Evolutionary conservation across 2,113 vertebrate genomes (phyloP).

Genomic region (Pogona vitticeps): DNA sequence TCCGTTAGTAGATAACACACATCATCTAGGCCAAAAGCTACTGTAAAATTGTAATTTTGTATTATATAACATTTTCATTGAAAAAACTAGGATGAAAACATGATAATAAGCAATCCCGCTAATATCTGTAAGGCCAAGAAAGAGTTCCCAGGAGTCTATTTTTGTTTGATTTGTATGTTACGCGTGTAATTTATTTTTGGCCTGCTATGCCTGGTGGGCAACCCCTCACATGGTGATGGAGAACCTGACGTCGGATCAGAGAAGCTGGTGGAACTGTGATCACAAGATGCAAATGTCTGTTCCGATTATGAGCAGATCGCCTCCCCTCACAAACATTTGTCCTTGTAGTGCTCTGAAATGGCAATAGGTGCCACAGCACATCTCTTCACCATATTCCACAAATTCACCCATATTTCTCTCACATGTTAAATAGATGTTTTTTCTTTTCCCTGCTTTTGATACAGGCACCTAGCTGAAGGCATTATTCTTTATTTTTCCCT

Average conservation of each 20-base stretch:
- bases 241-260: slow-evolving; percentile 52
- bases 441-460: slow-evolving; percentile 45
- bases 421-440: slow-evolving; percentile 51
- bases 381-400: slow-evolving; percentile 64
- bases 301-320: slow-evolving; percentile 64
- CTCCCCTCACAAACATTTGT: slow-evolving; percentile 66
- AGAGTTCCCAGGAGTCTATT: slow-evolving; percentile 30
- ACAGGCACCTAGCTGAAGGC: slow-evolving; percentile 44
- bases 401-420: slow-evolving; percentile 62
- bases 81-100: slow-evolving; percentile 1
- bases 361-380: slow-evolving; percentile 62
- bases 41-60: not conserved
- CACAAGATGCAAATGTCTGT: slow-evolving; percentile 45
- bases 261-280: slow-evolving; percentile 53
- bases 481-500: not conserved
- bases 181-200: slow-evolving; percentile 48
- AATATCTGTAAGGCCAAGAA: slow-evolving; percentile 35
- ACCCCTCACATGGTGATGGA: slow-evolving; percentile 30
- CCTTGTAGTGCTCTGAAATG: slow-evolving; percentile 59
- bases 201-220: slow-evolving; percentile 36
- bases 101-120: not conserved
- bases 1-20: not conserved
- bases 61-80: not conserved
- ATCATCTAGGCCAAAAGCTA: not conserved
- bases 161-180: slow-evolving; percentile 39